Base-by-base conservation (phyloP, 2,888 invertebrate genomes). In the Apotomis capreana region DNA sequence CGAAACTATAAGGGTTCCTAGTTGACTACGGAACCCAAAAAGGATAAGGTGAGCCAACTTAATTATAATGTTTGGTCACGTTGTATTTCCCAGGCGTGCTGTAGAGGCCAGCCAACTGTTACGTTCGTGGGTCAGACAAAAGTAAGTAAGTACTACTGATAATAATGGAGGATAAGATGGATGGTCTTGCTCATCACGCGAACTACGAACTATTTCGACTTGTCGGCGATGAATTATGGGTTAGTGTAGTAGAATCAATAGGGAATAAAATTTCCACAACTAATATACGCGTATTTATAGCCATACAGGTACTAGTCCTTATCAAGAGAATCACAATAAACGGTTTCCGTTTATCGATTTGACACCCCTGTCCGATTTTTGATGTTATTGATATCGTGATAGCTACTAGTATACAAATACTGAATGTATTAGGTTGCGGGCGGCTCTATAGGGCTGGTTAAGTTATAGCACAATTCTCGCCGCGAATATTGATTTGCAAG, bases 91-190 rank as follows among this genome's bases (percentile, higher is more conserved):
- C 67, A 51, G 10, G 44, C 5, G 65, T 49, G 40, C 54, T 61
- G 69, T 61, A 61, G 49, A 71, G 46, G 59, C 55, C 13, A 57
- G 40, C 15, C 49, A 51, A 60, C 69, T 26, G 62, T 49, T 49
- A 49, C 58, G 26, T 59, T 49, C 58, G 44, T 37, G 40, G 57
- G 52, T 62, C 52, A 58, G 49, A 68, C 36, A 59, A 63, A 68
- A 68, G 62, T 63, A 72, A 40, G 52, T 61, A 58, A 49, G 40
- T 57, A 58, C 57, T 57, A 58, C 57, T 71, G 62, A 68, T 68
- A 72, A 70, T 65, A 65, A 72, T 63, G 37, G 52, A 72, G 44
- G 68, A 68, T 68, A 72, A 63, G 72, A 72, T 72, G 68, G 72
- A 72, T 68, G 68, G 54, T 10, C 54, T 68, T 62, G 63, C 63